A percentile compares a stretch with the other conserved stretches of the same genome.
Evolutionary conservation across 2,113 vertebrate species (phyloP).

Genomic region (Lasiurus borealis): DNA sequence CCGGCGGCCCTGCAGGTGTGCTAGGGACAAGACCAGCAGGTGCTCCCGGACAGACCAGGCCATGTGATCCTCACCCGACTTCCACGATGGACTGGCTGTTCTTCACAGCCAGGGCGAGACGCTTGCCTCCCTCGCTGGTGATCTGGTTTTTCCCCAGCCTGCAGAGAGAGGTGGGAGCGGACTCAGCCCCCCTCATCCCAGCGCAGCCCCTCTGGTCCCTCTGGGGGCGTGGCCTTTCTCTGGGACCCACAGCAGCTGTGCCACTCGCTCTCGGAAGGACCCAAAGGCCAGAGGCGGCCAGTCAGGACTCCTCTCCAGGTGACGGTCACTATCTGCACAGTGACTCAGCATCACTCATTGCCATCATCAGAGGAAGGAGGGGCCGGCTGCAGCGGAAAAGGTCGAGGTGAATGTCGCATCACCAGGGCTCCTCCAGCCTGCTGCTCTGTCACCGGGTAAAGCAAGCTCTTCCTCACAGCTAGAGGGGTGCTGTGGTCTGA

Average conservation of each 20-base stretch:
- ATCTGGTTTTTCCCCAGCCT: slow-evolving; percentile 96
- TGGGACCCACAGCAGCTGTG: not conserved
- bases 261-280: not conserved
- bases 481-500: no score
- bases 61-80: slow-evolving; percentile 90
- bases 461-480: no score
- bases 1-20: fast-evolving
- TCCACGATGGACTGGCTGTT: slow-evolving; percentile 93
- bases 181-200: not conserved
- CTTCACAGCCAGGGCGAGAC: slow-evolving; percentile 91
- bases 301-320: not conserved
- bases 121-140: slow-evolving; percentile 91
- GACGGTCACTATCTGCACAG: not conserved
- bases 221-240: not conserved
- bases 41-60: fast-evolving
- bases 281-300: not conserved
- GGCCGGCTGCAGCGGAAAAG: no score
- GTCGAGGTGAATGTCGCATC: no score
- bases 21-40: not conserved
- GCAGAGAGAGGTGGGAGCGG: slow-evolving; percentile 55
- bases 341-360: not conserved
- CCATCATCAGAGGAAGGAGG: not conserved
- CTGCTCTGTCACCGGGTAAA: no score
- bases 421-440: no score
- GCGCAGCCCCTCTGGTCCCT: not conserved